These are phyloP conservation scores for Schmidtea mediterranea DNA, from an alignment of 1,140 invertebrate genomes.

Conservation along the genomic window DNA sequence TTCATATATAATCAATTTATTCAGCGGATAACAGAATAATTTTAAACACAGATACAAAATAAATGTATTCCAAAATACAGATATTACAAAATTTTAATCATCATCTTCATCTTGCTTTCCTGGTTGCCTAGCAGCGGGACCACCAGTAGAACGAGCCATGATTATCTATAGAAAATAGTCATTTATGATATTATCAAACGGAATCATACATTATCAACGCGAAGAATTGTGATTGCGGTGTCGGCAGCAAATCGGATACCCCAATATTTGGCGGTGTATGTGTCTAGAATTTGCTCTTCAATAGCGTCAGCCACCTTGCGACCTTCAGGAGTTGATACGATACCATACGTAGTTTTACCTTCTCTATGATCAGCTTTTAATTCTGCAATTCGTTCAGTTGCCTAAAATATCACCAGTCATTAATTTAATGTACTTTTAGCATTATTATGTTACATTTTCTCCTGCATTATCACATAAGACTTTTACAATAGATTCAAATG, in stretches of 20 bases:
- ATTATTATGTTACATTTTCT: conserved; percentile 31
- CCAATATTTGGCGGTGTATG: conserved; percentile 65
- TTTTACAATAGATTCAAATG: conserved; percentile 64
- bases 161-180: conserved; percentile 45
- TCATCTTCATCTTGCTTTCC: conserved; percentile 3
- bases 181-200: background rate
- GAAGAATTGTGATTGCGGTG: conserved; percentile 66
- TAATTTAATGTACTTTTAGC: background rate
- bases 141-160: conserved; percentile 83
- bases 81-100: too few relatives aligned
- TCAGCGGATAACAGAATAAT: too few relatives aligned
- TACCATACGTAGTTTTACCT: conserved; percentile 27
- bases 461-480: conserved; percentile 78
- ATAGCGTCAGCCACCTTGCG: conserved; percentile 34
- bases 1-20: too few relatives aligned
- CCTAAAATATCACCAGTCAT: background rate
- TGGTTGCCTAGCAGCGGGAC: conserved; percentile 47
- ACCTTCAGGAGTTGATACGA: background rate
- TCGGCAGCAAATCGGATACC: conserved; percentile 73
- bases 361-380: conserved; percentile 70
- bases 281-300: conserved; percentile 31
- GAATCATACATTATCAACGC: conserved; percentile 45
- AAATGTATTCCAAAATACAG: too few relatives aligned
- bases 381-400: conserved; percentile 56
- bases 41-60: too few relatives aligned